Evolutionary conservation across 2,888 invertebrate genomes (phyloP), one percentile per base, ranked within the genome.

Genomic region (Psylliodes chrysocephalus): DNA sequence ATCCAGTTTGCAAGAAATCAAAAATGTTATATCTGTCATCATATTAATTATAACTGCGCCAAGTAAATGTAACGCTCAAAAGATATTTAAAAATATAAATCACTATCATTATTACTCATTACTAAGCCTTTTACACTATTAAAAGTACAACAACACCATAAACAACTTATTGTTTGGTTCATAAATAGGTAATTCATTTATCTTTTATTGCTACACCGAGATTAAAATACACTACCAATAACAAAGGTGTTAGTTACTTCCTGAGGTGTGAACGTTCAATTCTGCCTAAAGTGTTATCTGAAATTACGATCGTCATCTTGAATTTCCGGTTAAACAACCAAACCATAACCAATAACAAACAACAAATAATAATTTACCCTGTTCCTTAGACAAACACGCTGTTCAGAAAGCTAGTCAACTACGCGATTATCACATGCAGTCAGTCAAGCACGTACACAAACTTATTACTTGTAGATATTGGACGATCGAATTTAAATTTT

Each of bases 321-420:
- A 56, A 47, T 56, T 47, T 56, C 56, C 56, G 46, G 46, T 47
- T 47, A 47, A 55, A 56, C 46, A 47, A 56, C 18, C 56, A 56
- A 46, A 47, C 35, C 56, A 19, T 56, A 46, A 46, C 56, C 30
- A 56, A 56, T 56, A 46, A 46, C 25, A 46, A 22, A 46, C 10
- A 49, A 49, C 49, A 49, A 49, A 49, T 30, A 49, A 49, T 49
- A 17, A 30, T 49, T 49, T 30, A 15, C 8, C 15, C n/a, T 28
- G 22, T 49, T n/a, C 28, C 12, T n/a, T 49, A 15, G 22, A 49
- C 15, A 49, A 49, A 30, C 30, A 28, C 6, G 25, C 3, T 7
- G n/a, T 25, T 25, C 12, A 15, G 14, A 44, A 30, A 19, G 12
- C n/a, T n/a, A 28, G 18, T 55, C 19, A 8, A 44, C 44, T 33